Percentiles rank a stretch among this genome's conserved stretches.
phyloP scores from a whole-genome alignment of 2,797 vertebrate species.

The Ara ararauna region DNA sequence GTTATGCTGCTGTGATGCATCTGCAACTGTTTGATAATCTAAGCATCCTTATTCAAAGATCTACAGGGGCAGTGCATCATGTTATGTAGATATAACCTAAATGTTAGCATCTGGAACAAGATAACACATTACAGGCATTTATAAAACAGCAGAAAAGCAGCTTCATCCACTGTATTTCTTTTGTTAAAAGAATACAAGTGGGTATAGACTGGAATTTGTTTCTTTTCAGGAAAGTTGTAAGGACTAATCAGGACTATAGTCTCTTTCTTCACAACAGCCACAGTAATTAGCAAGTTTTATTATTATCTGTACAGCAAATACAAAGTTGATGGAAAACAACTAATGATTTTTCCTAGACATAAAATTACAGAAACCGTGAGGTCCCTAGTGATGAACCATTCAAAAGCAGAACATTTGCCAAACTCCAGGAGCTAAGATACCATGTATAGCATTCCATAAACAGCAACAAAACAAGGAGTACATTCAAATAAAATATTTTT shows the following conservation, averaged over 20 bases:
- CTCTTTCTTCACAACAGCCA: background rate
- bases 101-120: background rate
- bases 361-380: background rate
- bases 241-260: background rate
- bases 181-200: background rate
- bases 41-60: background rate
- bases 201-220: background rate
- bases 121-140: background rate
- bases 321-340: background rate
- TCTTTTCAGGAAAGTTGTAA: background rate
- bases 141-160: background rate
- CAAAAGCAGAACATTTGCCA: background rate
- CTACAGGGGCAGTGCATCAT: background rate
- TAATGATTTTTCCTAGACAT: background rate
- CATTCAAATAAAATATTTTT: background rate
- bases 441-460: accelerated
- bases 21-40: background rate
- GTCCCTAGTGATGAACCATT: background rate
- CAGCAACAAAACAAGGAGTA: background rate
- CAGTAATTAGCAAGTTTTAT: background rate
- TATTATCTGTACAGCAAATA: background rate
- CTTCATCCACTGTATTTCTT: background rate
- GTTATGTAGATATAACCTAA: background rate
- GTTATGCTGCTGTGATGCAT: background rate
- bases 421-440: background rate